Evolutionary conservation across 2,797 vertebrate species (phyloP), one percentile per base, ranked within the genome.

Genomic region (Thaleichthys pacificus): DNA sequence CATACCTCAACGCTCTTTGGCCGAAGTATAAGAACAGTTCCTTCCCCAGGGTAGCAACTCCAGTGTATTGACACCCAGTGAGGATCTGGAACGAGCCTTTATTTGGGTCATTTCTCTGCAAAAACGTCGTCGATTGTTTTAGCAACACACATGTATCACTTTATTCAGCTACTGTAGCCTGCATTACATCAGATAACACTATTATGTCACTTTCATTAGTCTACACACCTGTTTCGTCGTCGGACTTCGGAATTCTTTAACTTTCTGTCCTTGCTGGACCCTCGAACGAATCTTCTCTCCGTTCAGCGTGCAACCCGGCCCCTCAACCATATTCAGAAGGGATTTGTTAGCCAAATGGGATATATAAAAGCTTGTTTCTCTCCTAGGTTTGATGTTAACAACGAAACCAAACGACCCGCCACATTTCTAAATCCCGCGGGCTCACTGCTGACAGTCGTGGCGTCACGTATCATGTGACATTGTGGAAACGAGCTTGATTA

Each of bases 21-120:
- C 95, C 97, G 80, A 97, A 99, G 87, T 94, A 96, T 86, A 98
- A 73, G 80, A 98, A 98, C 51, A 98, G 94, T 72, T 99, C 97
- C 75, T 98, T 99, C 57, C 97, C 97, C 76, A 97, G 75, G 0
- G 96, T 96, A 69, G 95, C 91, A 22, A 94, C 95, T 0, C 94
- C 95, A 21, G 79, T 89, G 88, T 91, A 98, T 54, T 82, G 69
- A 70, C 74, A 85, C 7, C 94, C 94, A 6, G 4, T 0, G 1
- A 92, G 76, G 54, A 78, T 3, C 0, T n/a, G 75, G 81, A 83
- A 84, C 30, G 78, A 64, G 30, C 61, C 9, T 61, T 61, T 49
- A 49, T 66, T 66, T 11, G 64, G 38, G 21, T 38, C 35, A 49
- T 66, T 26, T 42, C 21, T 67, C 66, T 67, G 66, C 49, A 67